Evolutionary conservation across 1,140 invertebrate genomes (phyloP), one percentile per base, ranked within the genome.

Genomic region (Plutomurus gul): DNA sequence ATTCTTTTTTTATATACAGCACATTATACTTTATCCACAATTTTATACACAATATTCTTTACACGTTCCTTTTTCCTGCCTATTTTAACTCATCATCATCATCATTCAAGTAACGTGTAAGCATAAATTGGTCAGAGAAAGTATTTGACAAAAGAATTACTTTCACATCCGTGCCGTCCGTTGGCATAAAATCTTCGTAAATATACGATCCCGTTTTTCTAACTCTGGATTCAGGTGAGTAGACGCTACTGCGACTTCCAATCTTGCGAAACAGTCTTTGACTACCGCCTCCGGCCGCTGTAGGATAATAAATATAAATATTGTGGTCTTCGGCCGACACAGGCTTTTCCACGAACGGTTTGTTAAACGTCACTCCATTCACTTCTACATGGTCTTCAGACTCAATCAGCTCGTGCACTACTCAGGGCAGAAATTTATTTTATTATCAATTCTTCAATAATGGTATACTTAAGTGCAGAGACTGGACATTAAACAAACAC

Each of bases 171-270:
- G 93, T 96, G 13, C 98, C 98, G 91, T 99, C 98, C 25, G 98
- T 99, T 1, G 98, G 97, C 97, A 99, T 99, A 87, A 99, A 99
- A 88, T 99, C 98, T 91, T 99, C 98, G 87, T 99, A 99, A 85
- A 99, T 99, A 88, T 96, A 74, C 10, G 96, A 99, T 18, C 98
- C 98, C 20, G 95, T 96, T 88, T 96, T 98, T 33, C 98, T 90
- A 16, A 99, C 95, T 83, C 95, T 90, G 56, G 96, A 98, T 87
- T 98, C 96, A 10, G 95, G 94, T 1, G 96, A 98, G 87, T 99
- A 99, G 46, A 99, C 96, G 87, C 96, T 98, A 86, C 96, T 99
- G 70, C 98, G 90, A 86, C 96, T 98, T 71, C 97, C 98, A 87
- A 99, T 99, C 94, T 99, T 99, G 86, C 98, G 91, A 88, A 99